Percentiles rank a stretch among this genome's conserved stretches.
Evolutionary conservation across 2,113 vertebrate genomes (phyloP).

Genomic region (Butorides virescens): DNA sequence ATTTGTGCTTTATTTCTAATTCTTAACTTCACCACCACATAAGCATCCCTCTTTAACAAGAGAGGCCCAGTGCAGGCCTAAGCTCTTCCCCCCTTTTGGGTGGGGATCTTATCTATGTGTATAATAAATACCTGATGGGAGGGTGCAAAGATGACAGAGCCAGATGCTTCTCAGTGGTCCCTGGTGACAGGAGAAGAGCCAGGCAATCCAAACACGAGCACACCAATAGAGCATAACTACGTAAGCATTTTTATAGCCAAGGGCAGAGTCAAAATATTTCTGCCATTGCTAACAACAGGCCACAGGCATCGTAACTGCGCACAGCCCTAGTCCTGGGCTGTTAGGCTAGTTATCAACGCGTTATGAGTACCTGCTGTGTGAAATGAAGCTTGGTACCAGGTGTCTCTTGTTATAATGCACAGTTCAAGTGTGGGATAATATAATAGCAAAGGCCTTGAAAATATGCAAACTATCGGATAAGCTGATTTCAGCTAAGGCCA

Average conservation of each 20-base stretch:
- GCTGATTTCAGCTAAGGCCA: neutral
- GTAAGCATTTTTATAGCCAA: neutral
- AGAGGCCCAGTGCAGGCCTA: neutral
- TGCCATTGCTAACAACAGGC: neutral
- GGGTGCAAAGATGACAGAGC: fast-evolving
- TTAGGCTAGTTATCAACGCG: fast-evolving
- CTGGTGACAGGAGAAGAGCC: neutral
- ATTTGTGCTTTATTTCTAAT: neutral
- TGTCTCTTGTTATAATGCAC: neutral
- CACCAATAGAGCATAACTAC: neutral
- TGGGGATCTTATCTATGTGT: neutral
- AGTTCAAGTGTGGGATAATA: neutral
- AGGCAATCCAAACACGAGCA: neutral
- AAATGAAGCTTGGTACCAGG: neutral
- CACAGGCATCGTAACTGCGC: fast-evolving
- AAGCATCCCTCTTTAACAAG: neutral
- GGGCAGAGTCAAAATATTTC: neutral
- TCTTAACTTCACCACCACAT: neutral
- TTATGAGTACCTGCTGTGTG: neutral
- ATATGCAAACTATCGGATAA: neutral
- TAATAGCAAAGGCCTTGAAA: neutral
- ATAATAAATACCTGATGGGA: neutral
- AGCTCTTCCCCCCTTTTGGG: neutral
- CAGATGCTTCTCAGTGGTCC: neutral
- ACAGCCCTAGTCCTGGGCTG: neutral